These are phyloP conservation scores for Enteromius fasciolatus DNA, from an alignment of 2,797 vertebrate species.

Conservation along the genomic window DNA sequence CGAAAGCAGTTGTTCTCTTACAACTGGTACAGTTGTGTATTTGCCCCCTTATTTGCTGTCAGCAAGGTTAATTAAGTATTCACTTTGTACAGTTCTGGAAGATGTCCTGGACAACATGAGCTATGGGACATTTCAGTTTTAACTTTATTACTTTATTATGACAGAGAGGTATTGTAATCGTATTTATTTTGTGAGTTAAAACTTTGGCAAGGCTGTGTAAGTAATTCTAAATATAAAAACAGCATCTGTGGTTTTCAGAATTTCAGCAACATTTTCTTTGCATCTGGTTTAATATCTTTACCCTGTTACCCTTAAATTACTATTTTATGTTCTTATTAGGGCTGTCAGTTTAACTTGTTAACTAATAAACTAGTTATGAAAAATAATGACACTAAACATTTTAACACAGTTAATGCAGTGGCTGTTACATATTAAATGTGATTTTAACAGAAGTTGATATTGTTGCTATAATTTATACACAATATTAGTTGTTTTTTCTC, in stretches of 20 bases:
- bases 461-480: too few relatives aligned
- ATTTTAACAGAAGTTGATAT: too few relatives aligned
- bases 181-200: not conserved
- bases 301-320: not conserved
- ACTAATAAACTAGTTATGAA: too few relatives aligned
- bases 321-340: not conserved
- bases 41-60: constrained; percentile 1
- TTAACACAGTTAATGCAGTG: too few relatives aligned
- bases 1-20: constrained; percentile 15
- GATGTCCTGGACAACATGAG: not conserved
- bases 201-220: not conserved
- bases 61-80: constrained; percentile 14
- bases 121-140: not conserved
- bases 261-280: not conserved
- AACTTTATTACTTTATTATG: not conserved
- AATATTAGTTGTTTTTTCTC: too few relatives aligned
- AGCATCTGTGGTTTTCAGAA: too few relatives aligned
- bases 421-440: too few relatives aligned
- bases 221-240: not conserved
- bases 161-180: not conserved
- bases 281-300: not conserved
- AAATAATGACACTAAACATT: too few relatives aligned
- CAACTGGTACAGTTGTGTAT: not conserved
- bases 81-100: not conserved
- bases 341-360: too few relatives aligned